phyloP scores from a whole-genome alignment of 2,888 invertebrate genomes.

The Tetrapedia diversipes region DNA sequence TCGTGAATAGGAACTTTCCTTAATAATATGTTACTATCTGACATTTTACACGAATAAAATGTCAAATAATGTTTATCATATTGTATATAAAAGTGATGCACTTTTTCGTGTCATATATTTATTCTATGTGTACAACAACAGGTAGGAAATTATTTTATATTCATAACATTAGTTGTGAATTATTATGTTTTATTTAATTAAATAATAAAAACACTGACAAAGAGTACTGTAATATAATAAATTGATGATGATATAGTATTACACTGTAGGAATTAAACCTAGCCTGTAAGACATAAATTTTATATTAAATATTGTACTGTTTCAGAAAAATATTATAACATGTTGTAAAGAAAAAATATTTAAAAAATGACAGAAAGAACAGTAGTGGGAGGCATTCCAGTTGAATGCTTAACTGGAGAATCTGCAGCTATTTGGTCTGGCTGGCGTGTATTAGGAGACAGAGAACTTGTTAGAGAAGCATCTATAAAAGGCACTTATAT shows the following conservation, averaged over 20 bases:
- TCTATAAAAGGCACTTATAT: slow-evolving; percentile 88
- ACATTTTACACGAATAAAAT: slow-evolving; percentile 5
- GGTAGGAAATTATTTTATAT: not conserved
- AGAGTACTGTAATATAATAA: not conserved
- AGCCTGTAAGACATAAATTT: not conserved
- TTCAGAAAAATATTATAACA: not conserved
- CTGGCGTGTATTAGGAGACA: slow-evolving; percentile 86
- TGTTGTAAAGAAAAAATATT: slow-evolving; percentile 11
- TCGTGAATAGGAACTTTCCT: not conserved
- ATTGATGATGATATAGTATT: not conserved
- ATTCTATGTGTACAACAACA: not conserved
- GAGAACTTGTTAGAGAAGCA: slow-evolving; percentile 88
- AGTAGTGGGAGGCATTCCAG: slow-evolving; percentile 78
- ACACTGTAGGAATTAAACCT: not conserved
- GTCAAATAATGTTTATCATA: slow-evolving; percentile 21
- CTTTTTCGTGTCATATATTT: slow-evolving; percentile 12
- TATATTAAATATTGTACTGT: not conserved
- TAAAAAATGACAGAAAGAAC: slow-evolving; percentile 66
- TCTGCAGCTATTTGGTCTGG: slow-evolving; percentile 87
- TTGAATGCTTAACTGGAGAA: slow-evolving; percentile 86
- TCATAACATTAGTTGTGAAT: not conserved
- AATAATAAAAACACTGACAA: not conserved
- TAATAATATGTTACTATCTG: not conserved
- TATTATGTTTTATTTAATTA: not conserved
- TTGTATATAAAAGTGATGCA: slow-evolving; percentile 5